Conservation (phyloP, 2,888 invertebrate species). For the Volucella inflata region DNA sequence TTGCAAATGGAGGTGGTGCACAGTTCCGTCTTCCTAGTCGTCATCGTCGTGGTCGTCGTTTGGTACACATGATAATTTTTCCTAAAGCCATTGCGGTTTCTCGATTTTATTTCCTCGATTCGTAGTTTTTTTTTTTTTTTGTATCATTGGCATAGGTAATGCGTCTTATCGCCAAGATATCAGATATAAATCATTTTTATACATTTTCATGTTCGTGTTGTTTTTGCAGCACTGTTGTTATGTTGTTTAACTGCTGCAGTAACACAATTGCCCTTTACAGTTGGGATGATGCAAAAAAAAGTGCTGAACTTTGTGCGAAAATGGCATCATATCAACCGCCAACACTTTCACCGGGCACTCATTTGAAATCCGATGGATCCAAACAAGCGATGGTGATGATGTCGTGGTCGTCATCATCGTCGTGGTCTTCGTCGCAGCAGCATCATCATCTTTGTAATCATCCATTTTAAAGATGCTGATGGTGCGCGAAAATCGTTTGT, state of each 20-base stretch:
- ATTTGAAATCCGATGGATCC: constrained; percentile 44
- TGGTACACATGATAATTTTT: constrained; percentile 56
- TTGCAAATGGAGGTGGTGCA: constrained; percentile 7
- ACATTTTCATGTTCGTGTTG: constrained; percentile 46
- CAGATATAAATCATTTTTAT: constrained; percentile 57
- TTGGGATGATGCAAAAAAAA: background rate
- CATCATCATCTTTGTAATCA: constrained; percentile 42
- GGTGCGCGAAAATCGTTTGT: constrained; percentile 21
- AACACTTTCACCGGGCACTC: constrained; percentile 51
- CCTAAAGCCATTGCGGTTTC: constrained; percentile 63
- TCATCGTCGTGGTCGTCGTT: background rate
- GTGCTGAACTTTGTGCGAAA: constrained; percentile 50
- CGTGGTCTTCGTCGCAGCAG: background rate
- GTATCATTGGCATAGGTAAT: constrained; percentile 24
- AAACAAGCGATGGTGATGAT: constrained; percentile 42
- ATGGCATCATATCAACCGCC: constrained; percentile 44
- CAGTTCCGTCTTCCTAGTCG: constrained; percentile 55
- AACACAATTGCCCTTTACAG: constrained; percentile 42
- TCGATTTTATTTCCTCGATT: constrained; percentile 57
- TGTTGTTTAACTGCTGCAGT: background rate
- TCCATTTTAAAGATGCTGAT: constrained; percentile 7
- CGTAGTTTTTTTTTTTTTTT: background rate
- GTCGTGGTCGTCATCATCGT: constrained; percentile 23
- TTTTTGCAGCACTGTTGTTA: background rate
- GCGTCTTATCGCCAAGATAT: constrained; percentile 59